phyloP scores from a whole-genome alignment of 1,140 invertebrate species.

The Euwallacea fornicatus region DNA sequence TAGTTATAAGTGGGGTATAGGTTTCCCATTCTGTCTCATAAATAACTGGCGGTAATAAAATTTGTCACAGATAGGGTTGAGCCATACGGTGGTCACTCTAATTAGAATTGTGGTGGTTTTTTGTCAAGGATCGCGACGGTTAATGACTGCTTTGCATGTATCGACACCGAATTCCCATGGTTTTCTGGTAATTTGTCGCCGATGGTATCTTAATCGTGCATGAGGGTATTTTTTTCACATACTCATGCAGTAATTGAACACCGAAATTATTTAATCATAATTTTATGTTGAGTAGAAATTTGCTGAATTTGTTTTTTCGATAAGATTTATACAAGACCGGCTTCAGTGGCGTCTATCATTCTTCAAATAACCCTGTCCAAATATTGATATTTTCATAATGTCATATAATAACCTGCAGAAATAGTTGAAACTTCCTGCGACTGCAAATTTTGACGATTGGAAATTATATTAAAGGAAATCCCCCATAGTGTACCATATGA shows the following conservation, averaged over 20 bases:
- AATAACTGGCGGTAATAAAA: conserved; percentile 33
- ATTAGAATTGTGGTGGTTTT: conserved; percentile 32
- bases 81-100: conserved; percentile 29
- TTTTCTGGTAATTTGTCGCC: conserved; percentile 15
- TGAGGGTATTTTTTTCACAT: neutral
- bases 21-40: conserved; percentile 25
- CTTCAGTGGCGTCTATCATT: conserved; percentile 17
- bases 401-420: neutral
- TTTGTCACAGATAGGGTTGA: conserved; percentile 39
- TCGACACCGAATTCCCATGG: conserved; percentile 19
- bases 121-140: conserved; percentile 7
- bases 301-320: conserved; percentile 15
- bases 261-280: neutral
- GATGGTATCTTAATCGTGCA: conserved; percentile 13
- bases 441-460: neutral
- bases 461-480: neutral
- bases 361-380: conserved; percentile 16
- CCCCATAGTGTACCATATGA: neutral
- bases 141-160: conserved; percentile 25
- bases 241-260: neutral
- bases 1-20: conserved; percentile 4
- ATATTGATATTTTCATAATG: conserved; percentile 7
- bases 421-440: neutral
- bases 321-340: neutral
- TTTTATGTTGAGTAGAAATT: neutral